A percentile compares a stretch with the other conserved stretches of the same genome.
Conservation (phyloP, 2,113 vertebrate genomes). For the Nothobranchius kuhntae region DNA sequence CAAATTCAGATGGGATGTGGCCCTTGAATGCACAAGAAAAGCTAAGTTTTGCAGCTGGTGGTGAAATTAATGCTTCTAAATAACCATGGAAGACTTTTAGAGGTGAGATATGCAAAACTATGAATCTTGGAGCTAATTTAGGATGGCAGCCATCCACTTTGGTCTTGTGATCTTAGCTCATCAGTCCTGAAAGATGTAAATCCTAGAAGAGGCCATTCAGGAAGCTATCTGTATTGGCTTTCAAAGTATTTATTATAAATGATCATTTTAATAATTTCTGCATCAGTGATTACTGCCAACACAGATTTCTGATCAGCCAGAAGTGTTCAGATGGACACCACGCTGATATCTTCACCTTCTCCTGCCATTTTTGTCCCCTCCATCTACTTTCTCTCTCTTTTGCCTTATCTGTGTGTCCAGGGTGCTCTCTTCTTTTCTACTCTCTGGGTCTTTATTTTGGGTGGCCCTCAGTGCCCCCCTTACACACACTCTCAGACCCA, state of each 20-base stretch:
- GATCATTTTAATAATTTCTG: not conserved
- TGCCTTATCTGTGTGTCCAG: conserved; percentile 74
- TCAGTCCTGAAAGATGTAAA: too few relatives aligned
- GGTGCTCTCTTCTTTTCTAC: conserved; percentile 68
- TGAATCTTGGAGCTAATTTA: too few relatives aligned
- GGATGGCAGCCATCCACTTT: too few relatives aligned
- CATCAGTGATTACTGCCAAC: not conserved
- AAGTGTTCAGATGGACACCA: conserved; percentile 49
- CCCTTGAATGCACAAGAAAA: too few relatives aligned
- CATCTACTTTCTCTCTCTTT: conserved; percentile 16
- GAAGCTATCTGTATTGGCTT: too few relatives aligned
- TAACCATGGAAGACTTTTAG: too few relatives aligned
- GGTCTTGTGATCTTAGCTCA: too few relatives aligned
- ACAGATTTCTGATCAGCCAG: conserved; percentile 22
- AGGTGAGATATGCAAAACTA: too few relatives aligned
- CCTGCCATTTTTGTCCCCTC: conserved; percentile 36
- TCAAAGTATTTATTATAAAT: not conserved
- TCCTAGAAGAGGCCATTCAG: too few relatives aligned
- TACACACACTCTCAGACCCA: conserved; percentile 69
- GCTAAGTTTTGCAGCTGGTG: too few relatives aligned
- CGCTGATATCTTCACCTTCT: conserved; percentile 30
- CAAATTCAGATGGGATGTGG: too few relatives aligned
- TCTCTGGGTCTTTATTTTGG: conserved; percentile 70
- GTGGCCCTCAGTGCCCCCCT: conserved; percentile 65
- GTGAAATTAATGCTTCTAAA: too few relatives aligned